Evolutionary conservation across 2,888 invertebrate genomes (phyloP), one percentile per base, ranked within the genome.

Genomic region (Rotaria socialis): DNA sequence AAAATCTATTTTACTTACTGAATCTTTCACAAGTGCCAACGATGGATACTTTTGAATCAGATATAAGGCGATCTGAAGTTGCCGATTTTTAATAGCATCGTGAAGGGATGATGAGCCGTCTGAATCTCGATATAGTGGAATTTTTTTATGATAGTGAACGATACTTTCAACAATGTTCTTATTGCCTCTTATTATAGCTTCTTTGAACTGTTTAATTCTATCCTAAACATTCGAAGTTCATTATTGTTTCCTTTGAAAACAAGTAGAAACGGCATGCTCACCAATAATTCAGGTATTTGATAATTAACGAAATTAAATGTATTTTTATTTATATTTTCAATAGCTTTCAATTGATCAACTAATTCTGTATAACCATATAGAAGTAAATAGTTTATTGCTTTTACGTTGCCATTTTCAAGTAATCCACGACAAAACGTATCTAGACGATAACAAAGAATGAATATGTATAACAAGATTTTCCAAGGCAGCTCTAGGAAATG

Each of bases 11-110:
- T 24, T 5, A 50, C 84, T 86, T 84, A 86, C 86, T 43, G 60
- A 67, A 43, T 86, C 86, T 43, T 86, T 86, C 8, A 86, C 16
- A 84, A 84, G 84, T 14, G 86, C 52, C 56, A 86, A 75, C n/a
- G 67, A n/a, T 50, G 84, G 84, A 74, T 43, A 60, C 27, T 86
- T 86, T 58, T 86, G 84, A 11, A 86, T n/a, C 7, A 86, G 47
- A 84, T n/a, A 43, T n/a, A 85, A 24, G 0, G 86, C 86, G 0
- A 84, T 27, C 4, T 60, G 41, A 16, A 84, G 85, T 43, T 27
- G 43, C 14, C 67, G 67, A 43, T 67, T 86, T 27, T 86, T 85
- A 84, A 86, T 86, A 60, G 86, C 86, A 7, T 60, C 74, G 14
- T 86, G 86, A 41, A 86, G n/a, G 14, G 85, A 58, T 55, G 86